Evolutionary conservation across 2,113 vertebrate species (phyloP).

Genomic region (Rhynchomys soricoides): DNA sequence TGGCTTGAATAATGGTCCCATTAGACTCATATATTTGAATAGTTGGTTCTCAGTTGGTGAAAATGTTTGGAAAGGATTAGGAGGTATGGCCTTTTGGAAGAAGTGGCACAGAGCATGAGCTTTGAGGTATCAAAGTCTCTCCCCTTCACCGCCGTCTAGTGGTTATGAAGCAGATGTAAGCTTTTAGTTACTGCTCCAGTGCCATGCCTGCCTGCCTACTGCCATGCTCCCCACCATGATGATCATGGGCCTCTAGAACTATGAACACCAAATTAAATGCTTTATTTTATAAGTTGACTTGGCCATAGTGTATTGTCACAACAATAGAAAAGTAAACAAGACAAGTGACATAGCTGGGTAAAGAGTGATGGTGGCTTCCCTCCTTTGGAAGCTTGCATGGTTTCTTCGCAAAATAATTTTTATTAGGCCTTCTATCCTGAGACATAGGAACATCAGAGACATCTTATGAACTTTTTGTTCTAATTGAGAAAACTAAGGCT

Average conservation of each 20-base stretch:
- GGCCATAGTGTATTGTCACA: background rate
- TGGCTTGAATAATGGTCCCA: background rate
- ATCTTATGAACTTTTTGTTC: background rate
- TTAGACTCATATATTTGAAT: background rate
- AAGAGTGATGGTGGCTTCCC: background rate
- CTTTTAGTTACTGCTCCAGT: background rate
- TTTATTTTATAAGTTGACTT: background rate
- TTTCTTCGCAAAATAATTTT: background rate
- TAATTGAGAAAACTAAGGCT: background rate
- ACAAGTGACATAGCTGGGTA: background rate
- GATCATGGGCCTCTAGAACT: background rate
- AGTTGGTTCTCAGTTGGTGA: background rate
- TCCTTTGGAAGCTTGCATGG: background rate
- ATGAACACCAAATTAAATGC: background rate
- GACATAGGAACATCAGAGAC: background rate
- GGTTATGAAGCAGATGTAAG: background rate
- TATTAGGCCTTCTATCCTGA: background rate
- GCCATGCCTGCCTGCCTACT: background rate
- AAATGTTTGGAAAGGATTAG: background rate
- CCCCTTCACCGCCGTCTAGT: background rate
- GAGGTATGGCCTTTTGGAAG: background rate
- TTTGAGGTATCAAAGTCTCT: background rate
- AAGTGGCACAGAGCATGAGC: background rate
- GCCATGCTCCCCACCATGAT: background rate
- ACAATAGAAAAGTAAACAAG: background rate